phyloP scores from a whole-genome alignment of 2,888 invertebrate genomes.

The Trissolcus brochymenae region DNA sequence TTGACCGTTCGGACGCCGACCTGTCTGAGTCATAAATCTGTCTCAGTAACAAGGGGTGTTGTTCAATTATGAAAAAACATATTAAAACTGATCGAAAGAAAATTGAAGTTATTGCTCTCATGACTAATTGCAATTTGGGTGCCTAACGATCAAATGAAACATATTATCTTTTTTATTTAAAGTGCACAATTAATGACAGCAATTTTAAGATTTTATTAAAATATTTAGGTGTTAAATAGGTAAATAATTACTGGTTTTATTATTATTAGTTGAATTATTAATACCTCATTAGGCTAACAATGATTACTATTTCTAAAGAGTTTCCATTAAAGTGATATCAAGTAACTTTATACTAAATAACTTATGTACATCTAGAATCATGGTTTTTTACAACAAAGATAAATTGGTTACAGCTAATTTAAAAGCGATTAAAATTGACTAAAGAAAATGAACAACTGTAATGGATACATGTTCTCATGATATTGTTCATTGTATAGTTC shows the following conservation, averaged over 20 bases:
- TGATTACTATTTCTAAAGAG: conserved; percentile 24
- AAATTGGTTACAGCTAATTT: conserved; percentile 19
- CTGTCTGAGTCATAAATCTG: conserved; percentile 21
- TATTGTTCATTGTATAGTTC: conserved; percentile 14
- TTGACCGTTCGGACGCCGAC: conserved; percentile 10
- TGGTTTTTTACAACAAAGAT: conserved; percentile 12
- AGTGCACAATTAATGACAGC: neutral
- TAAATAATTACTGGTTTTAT: neutral
- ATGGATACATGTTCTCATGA: neutral
- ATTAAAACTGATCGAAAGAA: conserved; percentile 7
- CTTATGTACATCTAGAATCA: conserved; percentile 16
- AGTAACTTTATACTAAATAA: conserved; percentile 9
- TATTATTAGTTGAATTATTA: neutral
- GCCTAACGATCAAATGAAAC: neutral
- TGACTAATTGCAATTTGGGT: no score
- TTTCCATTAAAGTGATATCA: conserved; percentile 19
- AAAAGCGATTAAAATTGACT: conserved; percentile 7
- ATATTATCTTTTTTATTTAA: neutral
- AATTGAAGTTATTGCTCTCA: neutral
- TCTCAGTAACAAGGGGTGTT: conserved; percentile 1
- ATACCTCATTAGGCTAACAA: conserved; percentile 7
- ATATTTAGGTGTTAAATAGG: neutral
- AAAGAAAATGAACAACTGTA: conserved; percentile 22
- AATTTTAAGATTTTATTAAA: neutral
- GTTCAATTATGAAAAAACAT: conserved; percentile 7